phyloP scores from a whole-genome alignment of 2,113 vertebrate genomes.

The Odontophorus gujanensis region DNA sequence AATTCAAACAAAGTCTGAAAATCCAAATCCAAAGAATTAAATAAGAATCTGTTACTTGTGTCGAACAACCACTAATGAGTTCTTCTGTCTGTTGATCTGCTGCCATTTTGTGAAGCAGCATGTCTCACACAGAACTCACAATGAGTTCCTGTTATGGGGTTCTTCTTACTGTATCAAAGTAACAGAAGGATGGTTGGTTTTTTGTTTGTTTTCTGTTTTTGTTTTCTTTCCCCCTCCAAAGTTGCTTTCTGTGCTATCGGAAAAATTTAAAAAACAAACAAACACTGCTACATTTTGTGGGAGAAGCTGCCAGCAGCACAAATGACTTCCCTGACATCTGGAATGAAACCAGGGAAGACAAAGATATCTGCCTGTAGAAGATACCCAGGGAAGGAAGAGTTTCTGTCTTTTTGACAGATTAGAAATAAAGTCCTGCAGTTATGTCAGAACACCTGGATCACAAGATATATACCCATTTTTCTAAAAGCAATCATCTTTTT shows the following conservation, averaged over 20 bases:
- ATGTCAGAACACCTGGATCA: background rate
- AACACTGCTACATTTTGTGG: background rate
- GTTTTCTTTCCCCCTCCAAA: background rate
- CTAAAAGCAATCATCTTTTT: background rate
- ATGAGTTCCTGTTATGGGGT: background rate
- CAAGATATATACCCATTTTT: background rate
- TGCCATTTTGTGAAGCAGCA: background rate
- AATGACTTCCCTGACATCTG: constrained; percentile 48
- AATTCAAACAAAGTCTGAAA: background rate
- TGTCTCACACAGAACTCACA: background rate
- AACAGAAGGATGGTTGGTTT: background rate
- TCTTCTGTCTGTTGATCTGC: background rate
- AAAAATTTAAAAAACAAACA: too few relatives aligned
- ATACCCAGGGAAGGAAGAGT: background rate
- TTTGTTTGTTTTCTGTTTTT: background rate
- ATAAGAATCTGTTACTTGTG: background rate
- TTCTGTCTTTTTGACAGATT: background rate
- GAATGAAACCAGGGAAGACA: constrained; percentile 41
- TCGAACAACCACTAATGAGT: background rate
- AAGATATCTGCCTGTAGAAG: constrained; percentile 21
- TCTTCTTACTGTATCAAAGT: constrained; percentile 8
- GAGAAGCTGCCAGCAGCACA: constrained; percentile 34
- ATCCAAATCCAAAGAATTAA: background rate
- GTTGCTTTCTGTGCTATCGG: background rate
- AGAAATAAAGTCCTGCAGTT: background rate